Percentiles rank a stretch among this genome's conserved stretches.
phyloP scores from a whole-genome alignment of 2,888 invertebrate genomes.

The Fabriciana adippe region DNA sequence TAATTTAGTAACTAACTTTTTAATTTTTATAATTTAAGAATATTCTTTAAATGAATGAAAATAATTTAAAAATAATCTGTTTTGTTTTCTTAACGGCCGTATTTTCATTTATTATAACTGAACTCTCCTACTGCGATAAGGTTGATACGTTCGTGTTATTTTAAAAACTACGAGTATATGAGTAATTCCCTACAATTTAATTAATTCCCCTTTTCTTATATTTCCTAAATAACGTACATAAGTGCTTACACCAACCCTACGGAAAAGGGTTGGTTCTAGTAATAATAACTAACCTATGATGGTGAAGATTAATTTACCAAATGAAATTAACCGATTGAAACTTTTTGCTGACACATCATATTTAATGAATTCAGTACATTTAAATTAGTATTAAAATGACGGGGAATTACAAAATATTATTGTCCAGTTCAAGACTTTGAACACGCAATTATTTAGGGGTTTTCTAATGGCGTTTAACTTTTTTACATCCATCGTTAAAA shows the following conservation, averaged over 20 bases:
- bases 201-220: conserved; percentile 13
- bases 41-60: too few species aligned
- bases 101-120: background rate
- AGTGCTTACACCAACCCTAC: conserved; percentile 1
- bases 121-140: background rate
- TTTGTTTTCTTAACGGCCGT: too few species aligned
- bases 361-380: conserved; percentile 3
- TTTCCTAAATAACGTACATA: background rate
- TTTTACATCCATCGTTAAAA: conserved; percentile 17
- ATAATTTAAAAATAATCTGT: too few species aligned
- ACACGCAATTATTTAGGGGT: conserved; percentile 18
- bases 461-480: conserved; percentile 14
- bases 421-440: conserved; percentile 7
- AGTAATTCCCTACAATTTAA: conserved; percentile 1
- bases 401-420: background rate
- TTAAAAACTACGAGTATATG: background rate
- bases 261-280: conserved; percentile 9
- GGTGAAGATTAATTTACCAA: conserved; percentile 21
- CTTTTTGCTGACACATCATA: conserved; percentile 1
- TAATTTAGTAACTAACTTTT: too few species aligned
- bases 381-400: background rate
- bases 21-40: too few species aligned
- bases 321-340: conserved; percentile 11
- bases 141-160: background rate
- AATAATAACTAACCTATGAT: conserved; percentile 11